Evolutionary conservation across 2,888 invertebrate genomes (phyloP).

Genomic region (Lymantria monacha): DNA sequence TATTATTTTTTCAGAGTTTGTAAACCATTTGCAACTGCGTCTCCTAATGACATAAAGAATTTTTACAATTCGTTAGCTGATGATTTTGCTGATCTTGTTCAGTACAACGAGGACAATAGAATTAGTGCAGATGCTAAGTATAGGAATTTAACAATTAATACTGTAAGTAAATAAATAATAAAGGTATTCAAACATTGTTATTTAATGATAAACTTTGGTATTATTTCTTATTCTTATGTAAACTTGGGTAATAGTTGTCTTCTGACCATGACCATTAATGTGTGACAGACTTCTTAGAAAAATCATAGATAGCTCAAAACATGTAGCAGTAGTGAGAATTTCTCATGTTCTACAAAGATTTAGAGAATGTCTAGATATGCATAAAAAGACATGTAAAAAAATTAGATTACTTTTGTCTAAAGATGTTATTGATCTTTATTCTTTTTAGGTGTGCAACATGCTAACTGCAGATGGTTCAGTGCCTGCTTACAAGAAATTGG

Average conservation of each 20-base stretch:
- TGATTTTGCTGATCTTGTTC: conserved; percentile 95
- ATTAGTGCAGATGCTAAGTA: conserved; percentile 82
- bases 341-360: too few relatives aligned
- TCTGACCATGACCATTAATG: too few relatives aligned
- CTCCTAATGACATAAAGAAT: conserved; percentile 87
- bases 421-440: not conserved
- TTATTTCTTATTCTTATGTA: too few relatives aligned
- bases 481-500: conserved; percentile 85
- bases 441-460: conserved; percentile 86
- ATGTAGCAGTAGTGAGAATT: too few relatives aligned
- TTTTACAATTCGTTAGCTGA: conserved; percentile 91
- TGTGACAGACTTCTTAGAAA: too few relatives aligned
- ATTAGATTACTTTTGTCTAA: too few relatives aligned
- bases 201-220: too few relatives aligned
- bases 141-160: conserved; percentile 89
- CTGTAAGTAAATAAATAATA: conserved; percentile 55
- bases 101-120: conserved; percentile 96
- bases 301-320: too few relatives aligned
- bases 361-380: too few relatives aligned
- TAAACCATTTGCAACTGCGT: conserved; percentile 85
- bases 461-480: conserved; percentile 85
- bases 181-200: not conserved
- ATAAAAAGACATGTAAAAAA: too few relatives aligned
- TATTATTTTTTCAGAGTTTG: conserved; percentile 83
- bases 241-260: too few relatives aligned